Base-by-base conservation (phyloP, 2,797 vertebrate genomes). In the Leuciscus waleckii region DNA sequence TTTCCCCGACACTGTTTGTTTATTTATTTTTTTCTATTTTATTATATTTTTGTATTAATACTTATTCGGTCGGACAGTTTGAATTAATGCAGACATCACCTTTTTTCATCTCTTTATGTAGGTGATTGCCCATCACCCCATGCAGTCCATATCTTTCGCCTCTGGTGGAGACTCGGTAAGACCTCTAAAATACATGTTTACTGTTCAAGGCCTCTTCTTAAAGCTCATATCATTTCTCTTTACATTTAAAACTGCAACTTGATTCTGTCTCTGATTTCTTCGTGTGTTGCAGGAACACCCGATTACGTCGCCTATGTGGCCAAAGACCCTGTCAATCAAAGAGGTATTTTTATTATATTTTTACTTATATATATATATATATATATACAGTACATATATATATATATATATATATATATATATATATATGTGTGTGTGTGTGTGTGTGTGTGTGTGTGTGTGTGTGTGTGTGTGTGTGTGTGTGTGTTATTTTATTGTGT, bases 111-210 rank as follows among this genome's bases (percentile, higher is more conserved):
- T 85, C 46, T 88, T 11, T 56, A 21, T 81, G 14, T 58, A 99
- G 98, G 95, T 98, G 92, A 97, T 99, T 0, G 98, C 98, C 35
- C 98, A 97, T 89, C 98, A 99, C 89, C 98, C 98, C 83, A 99
- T 99, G 98, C 98, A 99, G 91, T 98, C 98, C 86, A 99, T 99
- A 93, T 99, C 98, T 82, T 99, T 99, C 0, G 98, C 98, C 1
- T 99, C 98, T 0, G 98, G 98, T 0, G 98, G 98, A 56, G 98
- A 99, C 92, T 96, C 95, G 89, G 98, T 99, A 92, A 97, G 97
- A 13, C 51, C 37, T 83, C 29, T 80, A 9, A 35, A 73, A 87
- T 67, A 54, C 67, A 41, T 7, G 90, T 74, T 70, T 89, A 68
- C 79, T 61, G 21, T 37, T 69, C 10, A 83, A 83, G 69, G 68